These are phyloP conservation scores for Steinernema khuongi DNA, from an alignment of 1,140 invertebrate species.

Conservation along the genomic window DNA sequence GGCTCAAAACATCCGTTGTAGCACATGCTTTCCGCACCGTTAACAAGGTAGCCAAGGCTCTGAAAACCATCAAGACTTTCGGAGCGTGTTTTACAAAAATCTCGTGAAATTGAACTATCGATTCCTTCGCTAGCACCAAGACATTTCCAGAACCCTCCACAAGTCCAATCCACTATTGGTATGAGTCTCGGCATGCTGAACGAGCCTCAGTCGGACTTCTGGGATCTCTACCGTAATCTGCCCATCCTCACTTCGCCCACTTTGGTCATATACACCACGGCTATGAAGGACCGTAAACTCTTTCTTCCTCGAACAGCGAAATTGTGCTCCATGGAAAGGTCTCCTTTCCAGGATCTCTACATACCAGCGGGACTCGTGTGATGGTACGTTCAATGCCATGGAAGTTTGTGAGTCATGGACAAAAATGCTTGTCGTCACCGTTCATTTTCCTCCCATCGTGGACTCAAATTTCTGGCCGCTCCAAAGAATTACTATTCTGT, in stretches of 20 bases:
- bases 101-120: no score
- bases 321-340: not conserved
- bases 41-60: no score
- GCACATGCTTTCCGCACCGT: no score
- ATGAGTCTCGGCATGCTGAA: conserved; percentile 8
- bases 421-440: no score
- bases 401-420: no score
- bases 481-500: no score
- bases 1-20: no score
- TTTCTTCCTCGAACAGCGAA: not conserved
- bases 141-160: no score
- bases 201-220: not conserved
- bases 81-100: not conserved
- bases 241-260: not conserved
- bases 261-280: not conserved
- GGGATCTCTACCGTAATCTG: conserved; percentile 2
- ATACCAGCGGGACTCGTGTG: not conserved
- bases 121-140: no score
- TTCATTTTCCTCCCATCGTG: no score
- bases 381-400: not conserved
- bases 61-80: no score
- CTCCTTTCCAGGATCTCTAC: not conserved
- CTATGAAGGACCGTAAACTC: not conserved
- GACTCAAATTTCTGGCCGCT: no score
- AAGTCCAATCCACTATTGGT: not conserved